Evolutionary conservation across 2,888 invertebrate genomes (phyloP).

Genomic region (Parnassius glacialis): DNA sequence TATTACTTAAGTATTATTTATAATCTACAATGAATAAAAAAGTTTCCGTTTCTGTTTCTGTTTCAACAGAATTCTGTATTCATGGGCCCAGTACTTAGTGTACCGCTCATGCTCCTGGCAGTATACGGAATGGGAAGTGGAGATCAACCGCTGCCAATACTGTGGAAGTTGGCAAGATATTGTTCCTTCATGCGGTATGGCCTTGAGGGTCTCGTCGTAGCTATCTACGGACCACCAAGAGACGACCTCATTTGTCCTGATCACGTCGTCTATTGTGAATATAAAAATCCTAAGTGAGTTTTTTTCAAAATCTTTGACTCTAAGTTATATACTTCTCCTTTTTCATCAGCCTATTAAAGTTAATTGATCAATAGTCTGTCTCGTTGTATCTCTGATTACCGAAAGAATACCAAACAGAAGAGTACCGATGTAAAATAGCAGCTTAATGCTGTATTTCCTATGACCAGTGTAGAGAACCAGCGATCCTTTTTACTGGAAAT

Average conservation of each 20-base stretch:
- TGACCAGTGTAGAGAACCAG: too few species aligned
- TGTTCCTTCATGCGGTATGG: slow-evolving; percentile 91
- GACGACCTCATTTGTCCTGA: slow-evolving; percentile 87
- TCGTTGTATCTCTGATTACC: too few species aligned
- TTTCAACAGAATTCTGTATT: slow-evolving; percentile 90
- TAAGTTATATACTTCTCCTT: too few species aligned
- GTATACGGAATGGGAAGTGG: slow-evolving; percentile 93
- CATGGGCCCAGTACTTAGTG: slow-evolving; percentile 91
- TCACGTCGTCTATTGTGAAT: slow-evolving; percentile 87
- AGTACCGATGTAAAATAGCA: too few species aligned
- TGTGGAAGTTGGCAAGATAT: slow-evolving; percentile 89
- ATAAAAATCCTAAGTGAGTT: slow-evolving; percentile 83
- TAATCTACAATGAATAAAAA: too few species aligned
- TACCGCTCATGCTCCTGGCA: slow-evolving; percentile 93
- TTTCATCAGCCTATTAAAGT: too few species aligned
- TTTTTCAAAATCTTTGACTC: background rate
- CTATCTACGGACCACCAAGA: slow-evolving; percentile 90
- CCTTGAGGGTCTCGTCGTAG: slow-evolving; percentile 89
- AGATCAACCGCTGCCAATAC: slow-evolving; percentile 84
- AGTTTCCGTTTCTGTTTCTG: too few species aligned
- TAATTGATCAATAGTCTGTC: too few species aligned
- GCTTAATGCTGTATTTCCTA: too few species aligned
- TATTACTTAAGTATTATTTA: too few species aligned
- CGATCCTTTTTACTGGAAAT: too few species aligned
- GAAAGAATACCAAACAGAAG: too few species aligned